Evolutionary conservation across 2,797 vertebrate species (phyloP).

Genomic region (Pipistrellus pipistrellus): DNA sequence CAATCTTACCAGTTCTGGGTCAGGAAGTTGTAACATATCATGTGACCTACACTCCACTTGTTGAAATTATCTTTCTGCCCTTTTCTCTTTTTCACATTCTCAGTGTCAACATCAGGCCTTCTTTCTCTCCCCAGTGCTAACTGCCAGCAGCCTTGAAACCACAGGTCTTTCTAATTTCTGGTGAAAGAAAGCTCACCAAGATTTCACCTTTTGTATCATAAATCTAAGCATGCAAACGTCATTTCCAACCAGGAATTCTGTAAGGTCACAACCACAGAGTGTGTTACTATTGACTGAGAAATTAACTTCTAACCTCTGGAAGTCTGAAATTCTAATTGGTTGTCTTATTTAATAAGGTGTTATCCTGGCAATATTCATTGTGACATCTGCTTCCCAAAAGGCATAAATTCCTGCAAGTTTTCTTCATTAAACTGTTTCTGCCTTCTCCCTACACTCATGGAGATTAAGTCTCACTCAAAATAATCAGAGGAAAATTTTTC

Average conservation of each 20-base stretch:
- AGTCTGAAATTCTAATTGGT: conserved; percentile 36
- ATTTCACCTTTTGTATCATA: background rate
- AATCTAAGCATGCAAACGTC: background rate
- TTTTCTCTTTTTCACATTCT: background rate
- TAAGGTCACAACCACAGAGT: background rate
- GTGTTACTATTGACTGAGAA: conserved; percentile 2
- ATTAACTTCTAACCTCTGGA: conserved; percentile 53
- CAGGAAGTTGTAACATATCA: background rate
- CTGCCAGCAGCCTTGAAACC: background rate
- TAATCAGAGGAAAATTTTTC: conserved; percentile 30
- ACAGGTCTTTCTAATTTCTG: background rate
- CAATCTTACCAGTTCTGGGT: background rate
- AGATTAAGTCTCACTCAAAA: conserved; percentile 3
- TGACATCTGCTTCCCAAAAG: background rate
- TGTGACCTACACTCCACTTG: too few species aligned
- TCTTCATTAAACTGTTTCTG: conserved; percentile 32
- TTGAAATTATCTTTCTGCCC: background rate
- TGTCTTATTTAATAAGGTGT: conserved; percentile 36
- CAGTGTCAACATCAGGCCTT: background rate
- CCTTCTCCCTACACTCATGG: background rate
- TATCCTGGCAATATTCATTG: background rate
- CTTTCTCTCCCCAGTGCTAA: background rate
- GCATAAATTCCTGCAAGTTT: background rate
- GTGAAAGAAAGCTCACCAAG: background rate
- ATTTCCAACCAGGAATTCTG: background rate